Conservation (phyloP, 2,888 invertebrate species). For the Coelinius sp. region DNA sequence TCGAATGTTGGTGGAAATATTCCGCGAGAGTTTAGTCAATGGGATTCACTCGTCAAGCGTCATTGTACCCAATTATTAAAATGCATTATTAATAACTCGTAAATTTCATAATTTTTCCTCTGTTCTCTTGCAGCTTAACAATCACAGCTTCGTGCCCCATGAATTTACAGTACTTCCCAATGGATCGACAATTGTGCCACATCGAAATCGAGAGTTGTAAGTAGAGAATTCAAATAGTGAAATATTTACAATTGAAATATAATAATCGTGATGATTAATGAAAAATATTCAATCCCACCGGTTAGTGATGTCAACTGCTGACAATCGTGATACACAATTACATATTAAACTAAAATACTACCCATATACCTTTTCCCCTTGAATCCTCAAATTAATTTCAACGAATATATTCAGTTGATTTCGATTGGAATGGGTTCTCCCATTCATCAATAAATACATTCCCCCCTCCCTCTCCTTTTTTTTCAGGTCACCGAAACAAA, state of each 20-base stretch:
- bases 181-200: slow-evolving; percentile 95
- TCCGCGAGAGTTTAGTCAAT: background rate
- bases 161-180: slow-evolving; percentile 96
- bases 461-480: slow-evolving; percentile 30
- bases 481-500: slow-evolving; percentile 60
- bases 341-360: background rate
- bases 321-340: background rate
- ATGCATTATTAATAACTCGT: background rate
- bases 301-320: background rate
- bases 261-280: background rate
- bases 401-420: background rate
- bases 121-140: slow-evolving; percentile 82
- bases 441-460: background rate
- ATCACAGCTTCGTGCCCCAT: slow-evolving; percentile 96
- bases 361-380: too few relatives aligned
- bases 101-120: slow-evolving; percentile 16
- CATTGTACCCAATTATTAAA: background rate
- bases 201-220: slow-evolving; percentile 99
- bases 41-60: background rate
- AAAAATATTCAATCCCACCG: background rate
- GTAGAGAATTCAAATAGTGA: slow-evolving; percentile 71
- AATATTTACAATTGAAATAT: background rate
- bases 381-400: slow-evolving; percentile 1
- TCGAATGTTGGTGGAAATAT: background rate
- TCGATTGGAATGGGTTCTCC: background rate